These are phyloP conservation scores for Solea solea DNA, from an alignment of 2,113 vertebrate genomes.

Conservation along the genomic window DNA sequence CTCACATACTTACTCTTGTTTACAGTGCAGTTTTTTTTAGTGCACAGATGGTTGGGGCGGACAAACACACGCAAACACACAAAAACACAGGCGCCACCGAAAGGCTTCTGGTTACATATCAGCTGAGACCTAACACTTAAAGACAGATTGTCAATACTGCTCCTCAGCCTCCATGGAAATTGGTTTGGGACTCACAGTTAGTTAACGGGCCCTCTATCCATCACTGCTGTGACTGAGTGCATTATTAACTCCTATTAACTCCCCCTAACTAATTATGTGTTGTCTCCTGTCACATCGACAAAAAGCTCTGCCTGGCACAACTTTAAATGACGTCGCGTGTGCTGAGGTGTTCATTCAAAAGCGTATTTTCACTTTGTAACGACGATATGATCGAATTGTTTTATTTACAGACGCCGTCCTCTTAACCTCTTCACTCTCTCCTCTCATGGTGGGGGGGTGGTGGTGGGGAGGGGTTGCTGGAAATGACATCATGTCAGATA, in stretches of 20 bases:
- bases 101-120: conserved; percentile 65
- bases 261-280: conserved; percentile 53
- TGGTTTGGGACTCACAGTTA: conserved; percentile 53
- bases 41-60: conserved; percentile 44
- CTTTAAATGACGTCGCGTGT: conserved; percentile 17
- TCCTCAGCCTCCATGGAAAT: conserved; percentile 55
- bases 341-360: conserved; percentile 16
- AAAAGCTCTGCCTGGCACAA: conserved; percentile 7
- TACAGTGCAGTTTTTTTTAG: not conserved
- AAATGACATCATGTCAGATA: conserved; percentile 64
- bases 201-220: conserved; percentile 53
- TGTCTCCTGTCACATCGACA: conserved; percentile 45
- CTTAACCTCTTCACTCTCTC: conserved; percentile 2
- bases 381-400: no score
- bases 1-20: no score
- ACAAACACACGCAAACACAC: conserved; percentile 25
- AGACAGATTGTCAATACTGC: conserved; percentile 72
- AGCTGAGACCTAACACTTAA: conserved; percentile 65
- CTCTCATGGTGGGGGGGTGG: not conserved
- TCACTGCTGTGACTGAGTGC: conserved; percentile 45
- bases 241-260: conserved; percentile 66
- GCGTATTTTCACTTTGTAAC: no score
- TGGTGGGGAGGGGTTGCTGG: conserved; percentile 25
- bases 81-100: conserved; percentile 37
- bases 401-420: conserved; percentile 26